Evolutionary conservation across 2,888 invertebrate genomes (phyloP).

Genomic region (Malacosoma neustria): DNA sequence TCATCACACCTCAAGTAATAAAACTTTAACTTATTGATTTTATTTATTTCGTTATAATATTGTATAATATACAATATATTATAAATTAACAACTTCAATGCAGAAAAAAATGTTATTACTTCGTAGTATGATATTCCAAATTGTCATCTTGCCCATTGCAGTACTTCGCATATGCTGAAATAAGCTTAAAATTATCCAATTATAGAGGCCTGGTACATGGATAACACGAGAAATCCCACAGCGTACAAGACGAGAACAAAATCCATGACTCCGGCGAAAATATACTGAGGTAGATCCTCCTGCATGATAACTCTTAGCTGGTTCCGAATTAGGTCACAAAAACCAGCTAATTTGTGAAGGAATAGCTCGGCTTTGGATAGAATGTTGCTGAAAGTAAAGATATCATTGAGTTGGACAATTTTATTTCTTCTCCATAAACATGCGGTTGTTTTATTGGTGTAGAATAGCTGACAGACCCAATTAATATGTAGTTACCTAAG

Average conservation of each 20-base stretch:
- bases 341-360: constrained; percentile 19
- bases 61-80: no score
- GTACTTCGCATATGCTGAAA: no score
- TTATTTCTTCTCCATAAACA: no score
- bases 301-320: constrained; percentile 25
- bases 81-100: no score
- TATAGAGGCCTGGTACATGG: constrained; percentile 40
- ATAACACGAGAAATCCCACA: constrained; percentile 45
- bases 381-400: constrained; percentile 25
- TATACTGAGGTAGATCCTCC: constrained; percentile 30
- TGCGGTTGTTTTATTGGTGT: background rate
- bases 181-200: no score
- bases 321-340: constrained; percentile 16
- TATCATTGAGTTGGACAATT: background rate
- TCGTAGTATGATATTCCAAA: no score
- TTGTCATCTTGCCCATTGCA: no score
- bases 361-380: constrained; percentile 26
- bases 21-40: no score
- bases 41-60: no score
- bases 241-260: constrained; percentile 45
- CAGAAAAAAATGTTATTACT: no score
- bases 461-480: background rate
- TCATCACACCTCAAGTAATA: no score
- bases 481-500: no score
- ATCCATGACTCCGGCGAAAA: constrained; percentile 46